phyloP scores from a whole-genome alignment of 2,888 invertebrate genomes.

The Dryococelus australis region DNA sequence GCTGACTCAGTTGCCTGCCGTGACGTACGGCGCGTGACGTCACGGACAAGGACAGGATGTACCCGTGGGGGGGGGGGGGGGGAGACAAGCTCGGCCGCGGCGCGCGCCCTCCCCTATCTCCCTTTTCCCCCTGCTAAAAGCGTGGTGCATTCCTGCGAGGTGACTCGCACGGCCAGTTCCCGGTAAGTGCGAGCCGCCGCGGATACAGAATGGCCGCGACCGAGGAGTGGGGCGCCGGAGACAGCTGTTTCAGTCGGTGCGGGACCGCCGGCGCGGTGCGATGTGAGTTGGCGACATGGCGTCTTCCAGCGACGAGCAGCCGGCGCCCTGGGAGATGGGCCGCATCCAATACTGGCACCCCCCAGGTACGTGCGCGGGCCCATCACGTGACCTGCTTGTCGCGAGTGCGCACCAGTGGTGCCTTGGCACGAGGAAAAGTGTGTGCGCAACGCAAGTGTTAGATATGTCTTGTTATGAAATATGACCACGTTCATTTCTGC shows the following conservation, averaged over 20 bases:
- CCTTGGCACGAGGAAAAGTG: too few species aligned
- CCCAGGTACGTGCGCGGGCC: slow-evolving; percentile 53
- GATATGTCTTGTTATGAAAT: too few species aligned
- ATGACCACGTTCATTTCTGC: too few species aligned
- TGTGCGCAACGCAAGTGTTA: too few species aligned
- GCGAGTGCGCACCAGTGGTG: too few species aligned
- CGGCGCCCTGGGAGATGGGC: slow-evolving; percentile 54
- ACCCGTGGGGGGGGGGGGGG: neutral
- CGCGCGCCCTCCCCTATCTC: neutral
- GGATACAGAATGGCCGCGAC: slow-evolving; percentile 18
- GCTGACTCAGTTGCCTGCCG: slow-evolving; percentile 2
- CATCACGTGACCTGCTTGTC: too few species aligned
- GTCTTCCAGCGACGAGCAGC: slow-evolving; percentile 26
- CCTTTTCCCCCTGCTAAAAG: neutral
- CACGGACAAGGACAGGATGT: neutral
- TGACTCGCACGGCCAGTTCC: neutral
- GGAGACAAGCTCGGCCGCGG: neutral
- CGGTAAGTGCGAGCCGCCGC: neutral
- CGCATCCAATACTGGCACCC: slow-evolving; percentile 58
- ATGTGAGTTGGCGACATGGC: slow-evolving; percentile 18
- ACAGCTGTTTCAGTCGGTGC: slow-evolving; percentile 19
- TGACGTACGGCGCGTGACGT: slow-evolving; percentile 18
- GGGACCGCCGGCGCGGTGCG: neutral
- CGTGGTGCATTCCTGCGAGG: slow-evolving; percentile 2
- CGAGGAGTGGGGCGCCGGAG: neutral